phyloP scores from a whole-genome alignment of 1,140 invertebrate genomes.

The Saccostrea glomerata region DNA sequence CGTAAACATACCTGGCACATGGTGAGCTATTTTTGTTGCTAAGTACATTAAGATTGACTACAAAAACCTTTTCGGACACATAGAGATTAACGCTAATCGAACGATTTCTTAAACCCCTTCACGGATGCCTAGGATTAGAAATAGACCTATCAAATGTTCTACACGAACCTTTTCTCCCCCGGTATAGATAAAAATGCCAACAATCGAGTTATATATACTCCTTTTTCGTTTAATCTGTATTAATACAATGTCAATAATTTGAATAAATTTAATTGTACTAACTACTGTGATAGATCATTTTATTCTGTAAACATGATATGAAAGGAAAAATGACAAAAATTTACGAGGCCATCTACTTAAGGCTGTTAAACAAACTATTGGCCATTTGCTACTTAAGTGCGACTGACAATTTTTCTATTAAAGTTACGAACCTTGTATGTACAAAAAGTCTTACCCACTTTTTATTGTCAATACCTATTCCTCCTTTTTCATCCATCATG shows the following conservation, averaged over 20 bases:
- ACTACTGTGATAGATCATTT: neutral
- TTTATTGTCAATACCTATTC: neutral
- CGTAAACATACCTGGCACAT: neutral
- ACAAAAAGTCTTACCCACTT: neutral
- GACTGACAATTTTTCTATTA: neutral
- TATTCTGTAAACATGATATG: too few species aligned
- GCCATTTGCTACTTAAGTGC: neutral
- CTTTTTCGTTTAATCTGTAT: neutral
- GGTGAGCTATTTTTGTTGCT: slow-evolving; percentile 22
- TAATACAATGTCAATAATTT: neutral
- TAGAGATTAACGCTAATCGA: slow-evolving; percentile 7
- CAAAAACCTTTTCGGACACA: neutral
- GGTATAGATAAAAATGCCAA: neutral
- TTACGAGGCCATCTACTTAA: too few species aligned
- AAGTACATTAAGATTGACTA: slow-evolving; percentile 36
- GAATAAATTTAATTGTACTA: neutral
- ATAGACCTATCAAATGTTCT: neutral
- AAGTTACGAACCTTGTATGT: neutral
- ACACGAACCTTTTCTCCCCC: neutral
- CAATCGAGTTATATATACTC: neutral
- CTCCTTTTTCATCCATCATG: neutral
- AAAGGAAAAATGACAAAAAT: too few species aligned
- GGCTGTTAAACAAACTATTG: neutral
- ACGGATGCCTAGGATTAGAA: neutral
- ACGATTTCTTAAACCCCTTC: neutral